A percentile compares a stretch with the other conserved stretches of the same genome.
Conservation (phyloP, 2,797 vertebrate species). For the Zenarchopterus dispar region DNA sequence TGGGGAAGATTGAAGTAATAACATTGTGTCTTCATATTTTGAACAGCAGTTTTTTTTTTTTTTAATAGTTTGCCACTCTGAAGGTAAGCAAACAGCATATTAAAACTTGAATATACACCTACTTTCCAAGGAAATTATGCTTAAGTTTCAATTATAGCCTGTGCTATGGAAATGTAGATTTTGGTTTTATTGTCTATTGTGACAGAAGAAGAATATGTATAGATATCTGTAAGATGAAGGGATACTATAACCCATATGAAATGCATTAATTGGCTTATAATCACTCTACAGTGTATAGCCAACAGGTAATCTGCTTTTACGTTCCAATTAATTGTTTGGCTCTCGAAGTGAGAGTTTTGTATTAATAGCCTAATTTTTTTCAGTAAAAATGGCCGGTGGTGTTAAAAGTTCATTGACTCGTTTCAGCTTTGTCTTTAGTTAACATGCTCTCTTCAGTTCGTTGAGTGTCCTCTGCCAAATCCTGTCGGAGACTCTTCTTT, state of each 20-base stretch:
- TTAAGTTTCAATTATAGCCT: constrained; percentile 40
- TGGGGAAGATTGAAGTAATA: constrained; percentile 37
- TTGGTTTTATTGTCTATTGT: constrained; percentile 42
- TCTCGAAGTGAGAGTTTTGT: too few species aligned
- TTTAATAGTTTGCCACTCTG: constrained; percentile 42
- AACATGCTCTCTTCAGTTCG: too few species aligned
- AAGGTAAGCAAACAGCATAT: constrained; percentile 37
- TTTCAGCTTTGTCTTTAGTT: too few species aligned
- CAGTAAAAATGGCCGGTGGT: too few species aligned
- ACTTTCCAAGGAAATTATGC: constrained; percentile 43
- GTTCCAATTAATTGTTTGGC: too few species aligned
- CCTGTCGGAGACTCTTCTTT: too few species aligned
- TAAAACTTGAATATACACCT: constrained; percentile 45
- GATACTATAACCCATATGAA: constrained; percentile 32
- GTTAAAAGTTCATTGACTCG: too few species aligned
- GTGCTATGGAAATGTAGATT: constrained; percentile 36
- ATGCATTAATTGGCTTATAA: constrained; percentile 51
- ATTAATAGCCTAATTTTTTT: too few species aligned
- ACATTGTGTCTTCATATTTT: constrained; percentile 36
- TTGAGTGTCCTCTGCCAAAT: too few species aligned
- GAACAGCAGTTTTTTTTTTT: constrained; percentile 48
- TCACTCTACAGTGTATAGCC: constrained; percentile 52
- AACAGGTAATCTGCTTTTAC: constrained; percentile 37
- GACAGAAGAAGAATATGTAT: constrained; percentile 35
- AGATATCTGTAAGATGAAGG: constrained; percentile 23